Evolutionary conservation across 2,888 invertebrate genomes (phyloP), one percentile per base, ranked within the genome.

Genomic region (Vesta saturnalis): DNA sequence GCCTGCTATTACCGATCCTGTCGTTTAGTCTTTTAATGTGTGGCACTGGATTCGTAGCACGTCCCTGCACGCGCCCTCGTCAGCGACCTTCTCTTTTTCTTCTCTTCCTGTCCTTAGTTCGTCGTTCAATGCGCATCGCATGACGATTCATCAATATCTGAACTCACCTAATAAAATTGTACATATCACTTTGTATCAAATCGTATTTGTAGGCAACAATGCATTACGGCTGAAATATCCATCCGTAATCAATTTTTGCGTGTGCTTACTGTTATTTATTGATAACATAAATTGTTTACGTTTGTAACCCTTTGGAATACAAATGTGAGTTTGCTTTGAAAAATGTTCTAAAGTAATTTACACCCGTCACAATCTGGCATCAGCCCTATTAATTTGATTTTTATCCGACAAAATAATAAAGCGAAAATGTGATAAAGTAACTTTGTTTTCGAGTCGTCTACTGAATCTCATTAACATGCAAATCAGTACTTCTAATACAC

Each of bases 241-340:
- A 73, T 74, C 77, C 72, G 63, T 72, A 79, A 81, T 79, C 80
- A 80, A 81, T 80, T 81, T 77, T 76, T 76, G 77, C 78, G 79
- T 77, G 76, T 77, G 57, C 68, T 74, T 67, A 73, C 72, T 73
- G 79, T 79, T 82, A 82, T 81, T 82, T 82, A 82, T 81, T 77
- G 80, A 79, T 80, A 81, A 78, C 79, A 80, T 81, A 81, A 81
- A 81, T 81, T 81, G 78, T 77, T 76, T 76, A 78, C 75, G 78
- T 76, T 73, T 75, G 74, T 69, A 69, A 76, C 69, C 69, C 69
- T 70, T 56, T 70, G 69, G 80, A 80, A 80, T 80, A 80, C 76
- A 77, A 79, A 81, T 76, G 72, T 58, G 64, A 67, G 63, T 58
- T 52, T 56, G 60, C 56, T 64, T 65, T 66, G 66, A 68, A 68